Evolutionary conservation across 2,888 invertebrate genomes (phyloP).

Genomic region (Thecocarcelia acutangulata): DNA sequence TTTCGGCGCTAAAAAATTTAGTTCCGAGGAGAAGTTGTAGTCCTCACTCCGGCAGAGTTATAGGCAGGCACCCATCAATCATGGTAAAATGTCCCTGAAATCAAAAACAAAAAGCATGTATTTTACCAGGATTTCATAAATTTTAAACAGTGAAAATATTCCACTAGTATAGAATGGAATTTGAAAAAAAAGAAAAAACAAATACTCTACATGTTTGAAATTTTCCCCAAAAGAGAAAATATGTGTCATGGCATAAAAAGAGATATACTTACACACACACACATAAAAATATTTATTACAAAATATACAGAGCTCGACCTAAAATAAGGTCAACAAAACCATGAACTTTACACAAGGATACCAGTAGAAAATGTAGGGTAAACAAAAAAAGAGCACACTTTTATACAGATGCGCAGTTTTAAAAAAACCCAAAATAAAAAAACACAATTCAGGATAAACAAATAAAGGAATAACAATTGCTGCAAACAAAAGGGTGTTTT

Average conservation of each 20-base stretch:
- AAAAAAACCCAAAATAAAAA: background rate
- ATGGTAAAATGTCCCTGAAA: constrained; percentile 77
- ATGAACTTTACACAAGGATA: constrained; percentile 69
- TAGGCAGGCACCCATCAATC: constrained; percentile 60
- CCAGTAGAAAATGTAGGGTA: constrained; percentile 67
- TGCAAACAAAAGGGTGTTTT: background rate
- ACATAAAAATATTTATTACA: background rate
- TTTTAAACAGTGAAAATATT: background rate
- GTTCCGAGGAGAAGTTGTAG: too few relatives aligned
- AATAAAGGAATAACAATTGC: too few relatives aligned
- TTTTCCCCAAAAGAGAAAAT: constrained; percentile 12
- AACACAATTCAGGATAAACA: constrained; percentile 3
- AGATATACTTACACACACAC: background rate
- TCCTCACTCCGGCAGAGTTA: too few relatives aligned
- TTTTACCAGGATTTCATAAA: constrained; percentile 74
- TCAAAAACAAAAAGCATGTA: constrained; percentile 81
- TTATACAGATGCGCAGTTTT: background rate
- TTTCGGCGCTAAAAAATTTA: too few relatives aligned
- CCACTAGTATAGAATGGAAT: constrained; percentile 24
- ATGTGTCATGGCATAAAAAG: constrained; percentile 54
- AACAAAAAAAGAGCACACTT: constrained; percentile 7
- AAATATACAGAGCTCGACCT: background rate
- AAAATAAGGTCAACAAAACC: constrained; percentile 67
- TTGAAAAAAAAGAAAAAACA: background rate
- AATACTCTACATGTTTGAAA: background rate